A percentile compares a stretch with the other conserved stretches of the same genome.
Conservation (phyloP, 2,888 invertebrate genomes). For the Opisthograptis luteolata region DNA sequence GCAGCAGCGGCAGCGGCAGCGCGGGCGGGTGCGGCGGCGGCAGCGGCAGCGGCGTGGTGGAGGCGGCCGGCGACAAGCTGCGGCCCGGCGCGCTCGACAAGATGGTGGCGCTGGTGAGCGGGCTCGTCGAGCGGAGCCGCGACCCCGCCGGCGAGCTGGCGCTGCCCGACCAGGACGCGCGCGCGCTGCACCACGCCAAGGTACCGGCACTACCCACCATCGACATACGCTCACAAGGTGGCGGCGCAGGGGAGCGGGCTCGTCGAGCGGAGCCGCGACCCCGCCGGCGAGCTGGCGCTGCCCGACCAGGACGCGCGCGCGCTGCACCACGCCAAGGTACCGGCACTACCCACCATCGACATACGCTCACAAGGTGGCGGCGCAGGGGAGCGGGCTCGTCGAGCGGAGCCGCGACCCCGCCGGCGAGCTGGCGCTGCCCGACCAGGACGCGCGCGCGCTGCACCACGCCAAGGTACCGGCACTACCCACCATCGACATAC, state of each 20-base stretch:
- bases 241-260: constrained; percentile 94
- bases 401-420: constrained; percentile 93
- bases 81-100: constrained; percentile 96
- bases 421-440: constrained; percentile 89
- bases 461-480: constrained; percentile 91
- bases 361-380: constrained; percentile 97
- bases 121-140: constrained; percentile 94
- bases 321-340: constrained; percentile 93
- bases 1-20: constrained; percentile 58
- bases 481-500: too few relatives aligned
- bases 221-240: constrained; percentile 97
- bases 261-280: constrained; percentile 94
- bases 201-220: constrained; percentile 68
- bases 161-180: constrained; percentile 90
- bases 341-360: background rate
- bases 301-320: constrained; percentile 92
- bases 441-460: constrained; percentile 92
- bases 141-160: constrained; percentile 90
- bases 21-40: constrained; percentile 58
- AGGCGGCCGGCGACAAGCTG: constrained; percentile 86
- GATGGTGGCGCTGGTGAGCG: constrained; percentile 96
- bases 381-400: constrained; percentile 93
- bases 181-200: constrained; percentile 94
- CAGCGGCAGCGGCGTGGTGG: constrained; percentile 54
- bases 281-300: constrained; percentile 89